phyloP scores from a whole-genome alignment of 2,888 invertebrate genomes.

The Brachyopa scutellaris region DNA sequence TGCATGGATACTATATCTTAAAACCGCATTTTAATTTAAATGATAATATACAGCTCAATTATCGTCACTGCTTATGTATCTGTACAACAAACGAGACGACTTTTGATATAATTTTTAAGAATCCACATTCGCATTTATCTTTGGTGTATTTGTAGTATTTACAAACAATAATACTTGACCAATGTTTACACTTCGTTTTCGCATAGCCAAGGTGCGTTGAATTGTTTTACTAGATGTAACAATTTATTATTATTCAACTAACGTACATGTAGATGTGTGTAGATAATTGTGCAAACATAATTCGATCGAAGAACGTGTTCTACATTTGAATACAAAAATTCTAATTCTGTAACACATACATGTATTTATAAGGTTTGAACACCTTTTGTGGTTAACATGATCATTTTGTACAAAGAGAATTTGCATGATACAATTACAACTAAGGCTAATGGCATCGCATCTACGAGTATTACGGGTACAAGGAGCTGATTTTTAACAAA shows the following conservation, averaged over 20 bases:
- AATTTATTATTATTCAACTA: slow-evolving; percentile 58
- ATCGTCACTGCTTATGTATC: background rate
- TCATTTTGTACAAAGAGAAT: too few relatives aligned
- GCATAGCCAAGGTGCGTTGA: slow-evolving; percentile 58
- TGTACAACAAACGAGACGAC: too few relatives aligned
- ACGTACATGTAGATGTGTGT: too few relatives aligned
- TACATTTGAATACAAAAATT: slow-evolving; percentile 32
- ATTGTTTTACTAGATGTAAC: slow-evolving; percentile 28
- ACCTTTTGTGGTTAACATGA: too few relatives aligned
- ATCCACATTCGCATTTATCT: slow-evolving; percentile 15
- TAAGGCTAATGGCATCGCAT: too few relatives aligned
- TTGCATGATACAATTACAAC: too few relatives aligned
- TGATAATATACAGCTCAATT: slow-evolving; percentile 27
- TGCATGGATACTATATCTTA: background rate
- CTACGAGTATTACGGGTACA: too few relatives aligned
- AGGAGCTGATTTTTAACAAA: too few relatives aligned
- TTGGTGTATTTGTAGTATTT: background rate
- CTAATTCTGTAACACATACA: too few relatives aligned
- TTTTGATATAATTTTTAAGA: slow-evolving; percentile 36
- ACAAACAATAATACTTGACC: slow-evolving; percentile 26
- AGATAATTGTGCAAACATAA: slow-evolving; percentile 49
- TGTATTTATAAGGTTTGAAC: too few relatives aligned
- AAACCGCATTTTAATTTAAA: slow-evolving; percentile 43
- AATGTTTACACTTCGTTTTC: slow-evolving; percentile 23
- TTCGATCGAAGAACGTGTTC: slow-evolving; percentile 39